phyloP scores from a whole-genome alignment of 2,888 invertebrate genomes.

The Augiades crinisus region DNA sequence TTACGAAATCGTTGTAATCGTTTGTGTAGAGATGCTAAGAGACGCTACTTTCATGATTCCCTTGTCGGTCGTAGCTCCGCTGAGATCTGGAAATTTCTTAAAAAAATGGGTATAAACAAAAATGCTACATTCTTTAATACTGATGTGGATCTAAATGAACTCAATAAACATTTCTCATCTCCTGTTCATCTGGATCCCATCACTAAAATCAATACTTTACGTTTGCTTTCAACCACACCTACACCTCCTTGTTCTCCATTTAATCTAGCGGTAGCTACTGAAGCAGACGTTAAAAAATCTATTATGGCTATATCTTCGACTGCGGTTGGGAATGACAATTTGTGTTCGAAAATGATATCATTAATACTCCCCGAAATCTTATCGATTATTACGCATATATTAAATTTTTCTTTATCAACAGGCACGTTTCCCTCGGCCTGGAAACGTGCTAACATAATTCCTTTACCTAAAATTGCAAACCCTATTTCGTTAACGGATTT shows the following conservation, averaged over 20 bases:
- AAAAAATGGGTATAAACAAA: background rate
- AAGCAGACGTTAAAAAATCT: background rate
- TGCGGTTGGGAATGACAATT: no score
- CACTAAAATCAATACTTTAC: background rate
- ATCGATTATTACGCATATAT: background rate
- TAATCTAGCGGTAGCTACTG: background rate
- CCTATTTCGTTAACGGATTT: no score
- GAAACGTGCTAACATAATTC: no score
- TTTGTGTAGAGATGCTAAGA: slow-evolving; percentile 2
- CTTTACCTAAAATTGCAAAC: no score
- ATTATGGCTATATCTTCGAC: background rate
- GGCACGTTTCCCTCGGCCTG: no score
- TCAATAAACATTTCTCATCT: slow-evolving; percentile 8
- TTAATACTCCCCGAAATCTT: no score
- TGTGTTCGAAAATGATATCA: no score
- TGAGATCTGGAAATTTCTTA: slow-evolving; percentile 4
- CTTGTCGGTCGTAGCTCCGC: background rate
- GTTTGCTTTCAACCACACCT: background rate
- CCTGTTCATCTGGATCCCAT: background rate
- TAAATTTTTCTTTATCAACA: no score
- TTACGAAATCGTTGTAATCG: slow-evolving; percentile 3
- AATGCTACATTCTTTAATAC: background rate
- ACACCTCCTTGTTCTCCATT: background rate
- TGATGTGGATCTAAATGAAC: slow-evolving; percentile 1
- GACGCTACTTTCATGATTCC: slow-evolving; percentile 4